A percentile compares a stretch with the other conserved stretches of the same genome.
Conservation (phyloP, 2,113 vertebrate genomes). For the Elephas maximus region DNA sequence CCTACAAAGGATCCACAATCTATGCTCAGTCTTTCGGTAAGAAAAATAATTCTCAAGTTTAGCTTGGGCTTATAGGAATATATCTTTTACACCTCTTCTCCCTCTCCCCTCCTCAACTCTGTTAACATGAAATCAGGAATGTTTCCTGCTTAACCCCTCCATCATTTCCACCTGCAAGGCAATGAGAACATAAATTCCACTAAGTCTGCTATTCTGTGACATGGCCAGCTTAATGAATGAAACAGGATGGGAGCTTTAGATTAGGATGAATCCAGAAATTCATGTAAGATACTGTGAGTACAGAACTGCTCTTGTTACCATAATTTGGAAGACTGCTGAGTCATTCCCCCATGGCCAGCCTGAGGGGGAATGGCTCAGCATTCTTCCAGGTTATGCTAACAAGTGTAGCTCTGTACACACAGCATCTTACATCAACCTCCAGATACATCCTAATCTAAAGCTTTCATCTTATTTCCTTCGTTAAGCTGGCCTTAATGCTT, state of each 20-base stretch:
- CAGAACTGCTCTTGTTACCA: background rate
- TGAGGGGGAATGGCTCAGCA: background rate
- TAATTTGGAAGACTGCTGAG: background rate
- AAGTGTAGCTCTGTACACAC: background rate
- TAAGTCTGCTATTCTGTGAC: background rate
- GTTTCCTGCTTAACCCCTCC: background rate
- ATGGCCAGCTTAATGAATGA: background rate
- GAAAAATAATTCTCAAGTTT: background rate
- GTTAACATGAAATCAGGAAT: background rate
- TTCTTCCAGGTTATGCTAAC: background rate
- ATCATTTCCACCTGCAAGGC: background rate
- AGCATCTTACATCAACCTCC: background rate
- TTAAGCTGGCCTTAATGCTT: background rate
- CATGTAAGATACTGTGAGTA: background rate
- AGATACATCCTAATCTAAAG: background rate
- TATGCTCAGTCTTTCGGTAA: slow-evolving; percentile 12
- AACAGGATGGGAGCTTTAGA: background rate
- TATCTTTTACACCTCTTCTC: background rate
- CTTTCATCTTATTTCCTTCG: background rate
- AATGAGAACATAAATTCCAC: background rate
- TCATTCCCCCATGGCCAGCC: background rate
- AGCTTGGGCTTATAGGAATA: background rate
- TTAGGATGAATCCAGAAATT: background rate
- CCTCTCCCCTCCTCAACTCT: background rate
- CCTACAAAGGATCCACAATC: background rate